Percentiles rank a stretch among this genome's conserved stretches.
Conservation (phyloP, 2,888 invertebrate species). For the Acanthosepion esculentum region DNA sequence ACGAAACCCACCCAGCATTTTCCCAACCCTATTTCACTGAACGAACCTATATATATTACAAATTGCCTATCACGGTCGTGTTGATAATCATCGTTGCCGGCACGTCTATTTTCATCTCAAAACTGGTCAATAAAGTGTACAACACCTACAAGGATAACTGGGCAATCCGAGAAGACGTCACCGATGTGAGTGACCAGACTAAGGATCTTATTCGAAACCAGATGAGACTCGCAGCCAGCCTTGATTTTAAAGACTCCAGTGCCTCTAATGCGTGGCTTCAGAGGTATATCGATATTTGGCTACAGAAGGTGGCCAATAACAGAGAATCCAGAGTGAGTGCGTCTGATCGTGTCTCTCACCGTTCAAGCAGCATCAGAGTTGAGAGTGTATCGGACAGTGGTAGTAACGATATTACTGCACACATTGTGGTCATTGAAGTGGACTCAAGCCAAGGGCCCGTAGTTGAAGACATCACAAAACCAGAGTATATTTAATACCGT, state of each 20-base stretch:
- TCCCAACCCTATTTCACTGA: background rate
- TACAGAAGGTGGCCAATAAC: background rate
- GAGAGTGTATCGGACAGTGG: background rate
- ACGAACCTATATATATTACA: background rate
- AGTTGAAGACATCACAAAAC: background rate
- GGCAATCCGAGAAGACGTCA: background rate
- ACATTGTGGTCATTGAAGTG: constrained; percentile 4
- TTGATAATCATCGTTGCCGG: background rate
- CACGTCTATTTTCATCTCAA: constrained; percentile 33
- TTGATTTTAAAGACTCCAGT: background rate
- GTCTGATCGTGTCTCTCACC: background rate
- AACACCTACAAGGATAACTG: constrained; percentile 24
- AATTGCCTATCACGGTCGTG: background rate
- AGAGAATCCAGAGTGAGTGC: background rate
- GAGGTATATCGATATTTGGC: background rate
- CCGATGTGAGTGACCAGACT: background rate
- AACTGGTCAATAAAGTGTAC: background rate
- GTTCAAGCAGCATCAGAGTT: background rate
- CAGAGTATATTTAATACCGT: background rate
- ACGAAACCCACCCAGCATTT: background rate
- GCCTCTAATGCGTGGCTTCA: background rate
- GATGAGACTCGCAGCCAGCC: background rate
- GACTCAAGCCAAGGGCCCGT: background rate
- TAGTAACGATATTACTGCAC: background rate
- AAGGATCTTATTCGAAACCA: constrained; percentile 34